Evolutionary conservation across 2,888 invertebrate species (phyloP), one percentile per base, ranked within the genome.

Genomic region (Lomographa bimaculata): DNA sequence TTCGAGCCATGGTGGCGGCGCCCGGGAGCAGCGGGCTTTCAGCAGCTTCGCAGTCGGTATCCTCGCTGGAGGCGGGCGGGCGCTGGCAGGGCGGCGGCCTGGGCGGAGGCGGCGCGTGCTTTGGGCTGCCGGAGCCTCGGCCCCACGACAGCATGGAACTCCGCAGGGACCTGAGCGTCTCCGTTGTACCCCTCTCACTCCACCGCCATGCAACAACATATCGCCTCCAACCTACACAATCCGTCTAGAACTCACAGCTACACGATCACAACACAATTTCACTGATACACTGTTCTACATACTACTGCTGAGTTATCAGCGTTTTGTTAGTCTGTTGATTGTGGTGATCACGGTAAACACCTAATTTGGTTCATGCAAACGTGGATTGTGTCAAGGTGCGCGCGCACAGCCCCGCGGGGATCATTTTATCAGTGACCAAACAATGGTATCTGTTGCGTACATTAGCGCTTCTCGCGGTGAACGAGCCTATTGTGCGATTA

Each of bases 131-230:
- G 54, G 39, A 39, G 34, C 19, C 8, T 29, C 38, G 38, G 34
- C 68, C 65, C 87, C 87, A 86, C 62, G 85, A 75, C 76, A 86
- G 81, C 87, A 89, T 89, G 66, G 85, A 82, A 67, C 75, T 83
- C 73, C 80, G 84, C 69, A 89, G 75, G 71, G 78, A 76, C 73
- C 85, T 83, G 75, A 89, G 79, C 69, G 86, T 79, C 86, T 87
- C 87, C 89, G 89, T 89, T 77, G 81, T 87, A 80, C 75, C 78
- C 79, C 81, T 76, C 79, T 77, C 72, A 61, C 69, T 72, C 59
- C 64, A 63, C 61, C 51, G 70, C 75, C 81, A 89, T 79, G 69
- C 82, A 85, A 80, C 83, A 80, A 82, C 89, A 89, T 89, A 82
- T 78, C 87, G 85, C 67, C 79, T 70, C 71, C 64, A 76, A 74